Evolutionary conservation across 2,113 vertebrate species (phyloP), one percentile per base, ranked within the genome.

Genomic region (Semnornis frantzii): DNA sequence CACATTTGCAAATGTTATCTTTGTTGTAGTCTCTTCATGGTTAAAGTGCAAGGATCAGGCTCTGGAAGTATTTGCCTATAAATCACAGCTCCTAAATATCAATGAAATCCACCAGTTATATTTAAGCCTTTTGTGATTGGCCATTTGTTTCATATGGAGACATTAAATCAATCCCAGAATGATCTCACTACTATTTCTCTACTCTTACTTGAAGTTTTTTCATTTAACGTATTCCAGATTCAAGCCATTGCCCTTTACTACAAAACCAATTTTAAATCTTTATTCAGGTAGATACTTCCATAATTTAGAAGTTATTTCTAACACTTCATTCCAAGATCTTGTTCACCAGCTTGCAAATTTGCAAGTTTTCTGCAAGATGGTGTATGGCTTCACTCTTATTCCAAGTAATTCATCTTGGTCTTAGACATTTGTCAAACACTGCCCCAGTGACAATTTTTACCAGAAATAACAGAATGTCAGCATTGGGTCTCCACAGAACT

Each of bases 131-230:
- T 72, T 69, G 19, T 58, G 33, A 73, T 8, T 70, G 16, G 8
- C 12, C 33, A 28, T 87, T 93, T 68, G 77, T 8, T 69, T 33
- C 15, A n/a, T 44, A 62, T 24, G 37, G 28, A 68, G 84, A 85
- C 75, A 82, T 65, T 55, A 92, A 87, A 94, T 89, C 79, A 89
- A 82, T 91, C 76, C 46, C n/a, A 77, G 71, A 85, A 90, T 83
- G 48, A 82, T 57, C 39, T 71, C 54, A 46, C 10, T 60, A 59
- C 46, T 77, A 64, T 80, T 94, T 85, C 8, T 91, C 69, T 80
- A 25, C 31, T 42, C 28, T 8, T 71, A 57, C 31, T 57, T 74
- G 75, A 96, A 66, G 31, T 39, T 44, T 85, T 95, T 91, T 46
- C 87, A 80, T 79, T 70, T 94, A 92, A 91, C 42, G 16, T 73